Conservation (phyloP, 2,888 invertebrate species). For the Trilocha varians region DNA sequence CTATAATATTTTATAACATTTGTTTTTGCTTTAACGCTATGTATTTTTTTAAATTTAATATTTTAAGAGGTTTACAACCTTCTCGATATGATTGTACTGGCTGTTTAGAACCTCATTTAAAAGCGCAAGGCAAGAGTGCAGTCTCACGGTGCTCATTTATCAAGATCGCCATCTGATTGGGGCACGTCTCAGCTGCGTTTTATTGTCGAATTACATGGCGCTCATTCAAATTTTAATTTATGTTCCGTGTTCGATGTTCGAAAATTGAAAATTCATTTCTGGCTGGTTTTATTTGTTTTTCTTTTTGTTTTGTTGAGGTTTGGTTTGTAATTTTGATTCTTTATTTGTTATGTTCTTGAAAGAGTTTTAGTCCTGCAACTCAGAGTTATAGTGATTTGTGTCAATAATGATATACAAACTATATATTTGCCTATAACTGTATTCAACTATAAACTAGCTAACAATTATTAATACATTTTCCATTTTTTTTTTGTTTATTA, state of each 20-base stretch:
- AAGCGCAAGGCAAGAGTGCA: conserved; percentile 44
- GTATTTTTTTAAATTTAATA: background rate
- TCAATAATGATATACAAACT: too few relatives aligned
- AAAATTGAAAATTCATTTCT: conserved; percentile 4
- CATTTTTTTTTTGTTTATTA: too few relatives aligned
- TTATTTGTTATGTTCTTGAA: too few relatives aligned
- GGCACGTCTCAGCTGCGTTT: conserved; percentile 69
- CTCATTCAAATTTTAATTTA: conserved; percentile 66
- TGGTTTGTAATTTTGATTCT: too few relatives aligned
- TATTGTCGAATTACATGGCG: conserved; percentile 62
- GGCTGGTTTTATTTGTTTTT: background rate
- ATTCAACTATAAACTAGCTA: too few relatives aligned
- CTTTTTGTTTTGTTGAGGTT: too few relatives aligned
- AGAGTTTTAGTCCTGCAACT: too few relatives aligned
- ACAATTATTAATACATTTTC: too few relatives aligned
- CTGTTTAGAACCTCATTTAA: background rate
- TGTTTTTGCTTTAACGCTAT: conserved; percentile 10
- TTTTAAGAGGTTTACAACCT: too few relatives aligned
- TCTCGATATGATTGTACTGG: background rate
- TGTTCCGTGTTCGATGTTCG: conserved; percentile 21
- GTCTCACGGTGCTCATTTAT: conserved; percentile 69
- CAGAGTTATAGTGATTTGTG: too few relatives aligned
- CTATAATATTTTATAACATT: too few relatives aligned
- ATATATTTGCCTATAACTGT: too few relatives aligned
- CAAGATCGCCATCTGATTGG: conserved; percentile 69